Percentiles rank a stretch among this genome's conserved stretches.
Evolutionary conservation across 2,797 vertebrate genomes (phyloP).

Genomic region (Esox masquinongy): DNA sequence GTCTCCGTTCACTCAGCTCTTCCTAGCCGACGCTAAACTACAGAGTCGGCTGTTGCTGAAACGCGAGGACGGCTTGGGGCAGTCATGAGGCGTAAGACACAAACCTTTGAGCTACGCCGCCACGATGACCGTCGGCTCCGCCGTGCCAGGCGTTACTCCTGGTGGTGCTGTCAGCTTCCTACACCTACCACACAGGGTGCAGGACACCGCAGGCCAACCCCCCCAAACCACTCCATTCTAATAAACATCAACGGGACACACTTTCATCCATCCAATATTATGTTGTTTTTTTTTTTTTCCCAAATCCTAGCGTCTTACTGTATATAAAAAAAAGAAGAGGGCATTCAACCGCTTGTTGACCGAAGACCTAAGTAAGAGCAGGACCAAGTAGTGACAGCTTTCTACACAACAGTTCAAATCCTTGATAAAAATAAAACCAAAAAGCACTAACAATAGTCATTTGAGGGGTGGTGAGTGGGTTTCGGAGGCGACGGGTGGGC

Average conservation of each 20-base stretch:
- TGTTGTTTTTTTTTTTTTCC: not conserved
- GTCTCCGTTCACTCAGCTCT: not conserved
- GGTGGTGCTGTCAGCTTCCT: constrained; percentile 32
- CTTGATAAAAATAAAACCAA: constrained; percentile 52
- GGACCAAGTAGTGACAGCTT: constrained; percentile 49
- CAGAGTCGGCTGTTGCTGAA: not conserved
- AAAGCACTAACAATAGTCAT: constrained; percentile 53
- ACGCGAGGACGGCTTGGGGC: not conserved
- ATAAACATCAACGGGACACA: constrained; percentile 36
- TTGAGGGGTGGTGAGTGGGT: constrained; percentile 25
- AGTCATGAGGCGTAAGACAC: constrained; percentile 14
- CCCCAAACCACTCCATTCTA: constrained; percentile 51
- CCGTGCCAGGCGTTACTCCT: constrained; percentile 24
- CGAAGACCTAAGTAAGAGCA: constrained; percentile 53
- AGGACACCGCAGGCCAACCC: constrained; percentile 38
- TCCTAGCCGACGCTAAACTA: not conserved
- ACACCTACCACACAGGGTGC: not conserved
- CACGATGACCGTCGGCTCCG: constrained; percentile 47
- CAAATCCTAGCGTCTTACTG: constrained; percentile 34
- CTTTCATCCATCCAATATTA: constrained; percentile 32
- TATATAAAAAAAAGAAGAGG: constrained; percentile 31
- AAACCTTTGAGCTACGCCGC: constrained; percentile 33
- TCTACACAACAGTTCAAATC: constrained; percentile 65
- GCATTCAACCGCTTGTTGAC: constrained; percentile 23
- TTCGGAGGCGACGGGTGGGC: constrained; percentile 18